Evolutionary conservation across 2,113 vertebrate genomes (phyloP).

Genomic region (Esox niger): DNA sequence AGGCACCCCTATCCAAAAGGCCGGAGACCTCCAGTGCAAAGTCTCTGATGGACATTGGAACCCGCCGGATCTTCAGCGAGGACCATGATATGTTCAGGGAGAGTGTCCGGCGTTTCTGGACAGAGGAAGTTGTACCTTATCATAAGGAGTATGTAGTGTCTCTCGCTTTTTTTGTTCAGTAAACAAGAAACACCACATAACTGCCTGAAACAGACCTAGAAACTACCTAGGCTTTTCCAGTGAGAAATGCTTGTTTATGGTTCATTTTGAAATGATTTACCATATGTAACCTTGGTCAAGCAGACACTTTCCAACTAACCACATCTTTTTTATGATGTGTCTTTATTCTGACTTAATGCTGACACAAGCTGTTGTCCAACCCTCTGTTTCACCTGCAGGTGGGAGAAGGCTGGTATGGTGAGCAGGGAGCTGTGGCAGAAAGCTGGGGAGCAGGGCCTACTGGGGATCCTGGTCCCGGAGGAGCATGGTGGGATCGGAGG

Average conservation of each 20-base stretch:
- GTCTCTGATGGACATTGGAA: constrained; percentile 84
- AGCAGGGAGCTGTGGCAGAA: constrained; percentile 91
- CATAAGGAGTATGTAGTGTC: constrained; percentile 80
- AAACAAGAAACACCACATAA: too few species aligned
- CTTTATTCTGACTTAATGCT: not conserved
- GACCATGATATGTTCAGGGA: constrained; percentile 90
- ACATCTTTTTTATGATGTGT: too few species aligned
- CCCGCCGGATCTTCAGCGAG: constrained; percentile 82
- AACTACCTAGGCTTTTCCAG: too few species aligned
- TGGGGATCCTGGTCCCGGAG: constrained; percentile 80
- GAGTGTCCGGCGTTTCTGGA: constrained; percentile 85
- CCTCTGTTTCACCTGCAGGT: constrained; percentile 64
- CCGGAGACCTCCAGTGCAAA: constrained; percentile 79
- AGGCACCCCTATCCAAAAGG: constrained; percentile 42
- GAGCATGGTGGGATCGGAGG: constrained; percentile 84
- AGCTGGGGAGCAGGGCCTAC: constrained; percentile 85
- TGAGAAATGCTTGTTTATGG: too few species aligned
- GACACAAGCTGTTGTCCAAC: too few species aligned
- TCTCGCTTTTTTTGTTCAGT: not conserved
- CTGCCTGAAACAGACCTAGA: not conserved
- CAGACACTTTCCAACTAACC: too few species aligned
- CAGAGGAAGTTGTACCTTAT: constrained; percentile 84
- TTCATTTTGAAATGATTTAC: too few species aligned
- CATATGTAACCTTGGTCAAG: too few species aligned
- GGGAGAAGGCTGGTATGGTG: constrained; percentile 91